phyloP scores from a whole-genome alignment of 2,797 vertebrate genomes.

The Rhynchonycteris naso region DNA sequence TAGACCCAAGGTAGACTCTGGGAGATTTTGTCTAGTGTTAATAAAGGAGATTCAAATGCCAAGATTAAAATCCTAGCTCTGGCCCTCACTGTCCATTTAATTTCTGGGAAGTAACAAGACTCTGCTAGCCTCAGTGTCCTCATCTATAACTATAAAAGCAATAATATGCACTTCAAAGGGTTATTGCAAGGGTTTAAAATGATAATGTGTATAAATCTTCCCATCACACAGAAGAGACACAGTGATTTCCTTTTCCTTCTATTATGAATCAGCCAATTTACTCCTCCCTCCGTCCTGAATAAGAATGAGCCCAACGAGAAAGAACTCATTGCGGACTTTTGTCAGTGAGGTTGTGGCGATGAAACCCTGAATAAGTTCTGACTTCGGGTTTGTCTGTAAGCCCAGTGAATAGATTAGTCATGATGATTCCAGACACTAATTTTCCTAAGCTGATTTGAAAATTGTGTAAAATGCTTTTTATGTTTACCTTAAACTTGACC shows the following conservation, averaged over 20 bases:
- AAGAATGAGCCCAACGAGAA: background rate
- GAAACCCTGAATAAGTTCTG: background rate
- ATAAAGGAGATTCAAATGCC: background rate
- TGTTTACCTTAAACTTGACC: background rate
- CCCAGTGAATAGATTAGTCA: background rate
- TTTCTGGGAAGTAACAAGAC: background rate
- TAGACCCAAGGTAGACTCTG: background rate
- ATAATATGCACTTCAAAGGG: background rate
- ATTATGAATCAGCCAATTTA: background rate
- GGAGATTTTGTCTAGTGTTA: background rate
- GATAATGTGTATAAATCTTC: background rate
- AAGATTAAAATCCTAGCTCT: background rate
- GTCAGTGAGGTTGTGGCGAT: background rate
- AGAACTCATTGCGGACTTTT: background rate
- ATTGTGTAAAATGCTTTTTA: conserved; percentile 19
- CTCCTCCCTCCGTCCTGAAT: background rate
- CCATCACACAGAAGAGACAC: background rate
- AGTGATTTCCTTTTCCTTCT: background rate
- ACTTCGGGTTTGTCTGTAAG: conserved; percentile 50
- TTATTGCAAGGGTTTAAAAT: background rate
- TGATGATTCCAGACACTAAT: conserved; percentile 28
- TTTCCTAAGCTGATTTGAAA: conserved; percentile 49
- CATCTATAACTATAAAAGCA: background rate
- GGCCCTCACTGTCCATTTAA: background rate
- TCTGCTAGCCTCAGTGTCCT: background rate